Evolutionary conservation across 2,797 vertebrate species (phyloP), one percentile per base, ranked within the genome.

Genomic region (Amniataba percoides): DNA sequence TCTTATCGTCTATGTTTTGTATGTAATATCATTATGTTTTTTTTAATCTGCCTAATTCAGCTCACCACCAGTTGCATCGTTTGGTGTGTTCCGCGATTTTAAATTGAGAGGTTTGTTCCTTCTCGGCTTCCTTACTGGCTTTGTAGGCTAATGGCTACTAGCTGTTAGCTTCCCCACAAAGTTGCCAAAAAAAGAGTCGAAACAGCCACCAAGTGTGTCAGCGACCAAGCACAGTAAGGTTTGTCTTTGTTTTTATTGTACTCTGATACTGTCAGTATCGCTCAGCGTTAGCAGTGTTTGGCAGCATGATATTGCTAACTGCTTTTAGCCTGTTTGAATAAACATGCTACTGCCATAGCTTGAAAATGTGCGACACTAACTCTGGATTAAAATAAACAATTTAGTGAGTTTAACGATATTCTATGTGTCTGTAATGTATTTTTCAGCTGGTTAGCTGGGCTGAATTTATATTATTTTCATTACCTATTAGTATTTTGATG

Each of bases 51-150:
- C 27, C 27, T 31, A 8, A 15, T 27, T 4, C 13, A 31, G 27
- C 25, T 21, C 9, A 43, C 8, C 7, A 49, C 19, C 18, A 65
- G 74, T 70, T 46, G 56, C 40, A 14, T 7, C 7, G 2, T 3
- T 13, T 15, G 13, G 1, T 9, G 2, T 5, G 7, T 6, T 31
- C 48, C 40, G 64, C 61, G 7, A 19, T 18, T 23, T 14, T 6
- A 48, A 51, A 52, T 7, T 2, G 0, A 31, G 5, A 45, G 1
- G 10, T 0, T 0, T 83, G 89, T 68, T 25, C 74, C 56, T 71
- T n/a, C 19, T 27, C 71, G 43, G 27, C 31, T 86, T 25, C 89
- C 74, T 0, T 88, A 83, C 0, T 88, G 82, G 36, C 18, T 46
- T 12, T 15, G 1, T 13, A 1, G 19, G 36, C 1, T 57, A 15